phyloP scores from a whole-genome alignment of 1,140 invertebrate genomes.

The Colletes latitarsis region DNA sequence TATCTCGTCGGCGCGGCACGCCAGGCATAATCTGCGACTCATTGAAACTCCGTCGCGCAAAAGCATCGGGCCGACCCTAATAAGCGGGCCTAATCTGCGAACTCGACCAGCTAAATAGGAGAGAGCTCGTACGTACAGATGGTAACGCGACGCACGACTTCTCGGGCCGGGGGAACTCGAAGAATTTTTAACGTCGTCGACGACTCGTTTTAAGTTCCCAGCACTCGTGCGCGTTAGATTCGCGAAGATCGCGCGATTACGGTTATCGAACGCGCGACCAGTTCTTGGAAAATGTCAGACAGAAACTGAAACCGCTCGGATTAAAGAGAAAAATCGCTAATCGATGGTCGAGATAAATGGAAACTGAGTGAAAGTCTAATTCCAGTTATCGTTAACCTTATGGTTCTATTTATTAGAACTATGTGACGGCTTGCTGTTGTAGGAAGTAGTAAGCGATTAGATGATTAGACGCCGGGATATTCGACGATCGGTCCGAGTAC shows the following conservation, averaged over 20 bases:
- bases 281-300: conserved; percentile 1
- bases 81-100: conserved; percentile 71
- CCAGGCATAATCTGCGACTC: conserved; percentile 72
- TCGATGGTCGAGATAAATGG: background rate
- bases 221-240: background rate
- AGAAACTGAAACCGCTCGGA: background rate
- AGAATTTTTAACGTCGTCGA: conserved; percentile 2
- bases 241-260: conserved; percentile 12
- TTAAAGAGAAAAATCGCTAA: background rate
- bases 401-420: too few species aligned
- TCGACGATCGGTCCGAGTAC: too few species aligned
- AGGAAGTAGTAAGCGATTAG: too few species aligned
- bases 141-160: conserved; percentile 25
- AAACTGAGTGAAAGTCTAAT: background rate
- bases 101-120: conserved; percentile 53
- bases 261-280: background rate
- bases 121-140: conserved; percentile 13
- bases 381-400: background rate
- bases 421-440: too few species aligned
- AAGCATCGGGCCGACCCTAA: conserved; percentile 69
- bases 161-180: background rate
- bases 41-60: conserved; percentile 73
- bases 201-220: background rate
- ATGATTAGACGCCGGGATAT: too few species aligned
- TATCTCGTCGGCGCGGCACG: conserved; percentile 59